These are phyloP conservation scores for Dynastes grantii DNA, from an alignment of 2,888 invertebrate genomes.

Conservation along the genomic window DNA sequence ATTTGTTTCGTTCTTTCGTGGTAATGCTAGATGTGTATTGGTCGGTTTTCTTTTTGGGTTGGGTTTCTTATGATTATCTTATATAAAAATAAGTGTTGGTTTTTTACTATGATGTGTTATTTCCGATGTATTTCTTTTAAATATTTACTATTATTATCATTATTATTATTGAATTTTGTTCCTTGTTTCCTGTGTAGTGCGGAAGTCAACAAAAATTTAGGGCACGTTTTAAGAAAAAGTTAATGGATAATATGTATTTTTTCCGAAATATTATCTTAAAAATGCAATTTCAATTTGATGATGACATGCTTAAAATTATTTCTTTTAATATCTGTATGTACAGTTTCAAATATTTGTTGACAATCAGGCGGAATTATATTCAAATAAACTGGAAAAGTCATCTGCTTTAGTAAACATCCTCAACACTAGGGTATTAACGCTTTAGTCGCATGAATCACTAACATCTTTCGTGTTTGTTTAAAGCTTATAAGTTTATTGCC, in stretches of 20 bases:
- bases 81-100: slow-evolving; percentile 53
- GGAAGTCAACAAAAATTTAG: slow-evolving; percentile 43
- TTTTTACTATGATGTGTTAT: slow-evolving; percentile 53
- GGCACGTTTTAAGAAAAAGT: slow-evolving; percentile 30
- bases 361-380: too few species aligned
- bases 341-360: too few species aligned
- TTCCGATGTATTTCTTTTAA: slow-evolving; percentile 56
- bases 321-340: too few species aligned
- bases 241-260: slow-evolving; percentile 14
- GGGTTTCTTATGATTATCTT: slow-evolving; percentile 57
- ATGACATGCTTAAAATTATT: too few species aligned
- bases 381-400: too few species aligned
- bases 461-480: too few species aligned
- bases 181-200: slow-evolving; percentile 53
- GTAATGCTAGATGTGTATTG: background rate
- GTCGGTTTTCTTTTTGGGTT: slow-evolving; percentile 67
- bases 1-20: background rate
- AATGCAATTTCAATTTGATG: background rate
- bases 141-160: slow-evolving; percentile 46
- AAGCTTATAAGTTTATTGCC: too few species aligned
- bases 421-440: too few species aligned
- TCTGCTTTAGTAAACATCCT: too few species aligned
- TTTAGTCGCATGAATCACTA: too few species aligned
- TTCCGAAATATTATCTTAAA: background rate
- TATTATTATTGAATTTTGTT: slow-evolving; percentile 52